phyloP scores from a whole-genome alignment of 2,113 vertebrate genomes.

The Oncorhynchus kisutch region DNA sequence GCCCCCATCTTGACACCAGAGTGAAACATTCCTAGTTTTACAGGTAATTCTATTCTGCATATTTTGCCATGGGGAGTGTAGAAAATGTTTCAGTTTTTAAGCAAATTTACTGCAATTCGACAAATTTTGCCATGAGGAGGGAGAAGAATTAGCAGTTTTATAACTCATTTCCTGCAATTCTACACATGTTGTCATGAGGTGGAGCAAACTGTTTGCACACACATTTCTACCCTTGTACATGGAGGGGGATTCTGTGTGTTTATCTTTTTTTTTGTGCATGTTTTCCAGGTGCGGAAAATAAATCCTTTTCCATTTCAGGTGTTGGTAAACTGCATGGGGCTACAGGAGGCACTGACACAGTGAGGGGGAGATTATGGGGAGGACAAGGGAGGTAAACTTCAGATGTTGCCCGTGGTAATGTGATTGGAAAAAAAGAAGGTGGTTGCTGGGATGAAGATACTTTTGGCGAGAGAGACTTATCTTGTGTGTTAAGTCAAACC shows the following conservation, averaged over 20 bases:
- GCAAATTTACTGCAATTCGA: too few species aligned
- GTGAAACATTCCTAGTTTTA: too few species aligned
- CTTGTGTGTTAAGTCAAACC: constrained; percentile 54
- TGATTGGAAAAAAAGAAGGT: constrained; percentile 23
- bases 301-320: constrained; percentile 20
- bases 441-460: constrained; percentile 10
- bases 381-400: constrained; percentile 34
- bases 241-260: constrained; percentile 59
- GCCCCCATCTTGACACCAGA: too few species aligned
- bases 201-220: neutral
- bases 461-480: constrained; percentile 49
- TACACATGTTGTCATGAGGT: too few species aligned
- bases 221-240: constrained; percentile 61
- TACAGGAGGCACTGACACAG: constrained; percentile 19
- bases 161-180: too few species aligned
- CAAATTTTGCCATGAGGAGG: too few species aligned
- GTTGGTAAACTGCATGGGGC: constrained; percentile 12
- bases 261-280: constrained; percentile 25
- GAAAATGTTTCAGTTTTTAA: too few species aligned
- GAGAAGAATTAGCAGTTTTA: too few species aligned
- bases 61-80: too few species aligned
- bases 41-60: too few species aligned
- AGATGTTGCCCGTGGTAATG: constrained; percentile 27
- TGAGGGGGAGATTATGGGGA: constrained; percentile 26
- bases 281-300: constrained; percentile 31